These are phyloP conservation scores for Disparrhopalites patrizii DNA, from an alignment of 2,888 invertebrate species.

Conservation along the genomic window DNA sequence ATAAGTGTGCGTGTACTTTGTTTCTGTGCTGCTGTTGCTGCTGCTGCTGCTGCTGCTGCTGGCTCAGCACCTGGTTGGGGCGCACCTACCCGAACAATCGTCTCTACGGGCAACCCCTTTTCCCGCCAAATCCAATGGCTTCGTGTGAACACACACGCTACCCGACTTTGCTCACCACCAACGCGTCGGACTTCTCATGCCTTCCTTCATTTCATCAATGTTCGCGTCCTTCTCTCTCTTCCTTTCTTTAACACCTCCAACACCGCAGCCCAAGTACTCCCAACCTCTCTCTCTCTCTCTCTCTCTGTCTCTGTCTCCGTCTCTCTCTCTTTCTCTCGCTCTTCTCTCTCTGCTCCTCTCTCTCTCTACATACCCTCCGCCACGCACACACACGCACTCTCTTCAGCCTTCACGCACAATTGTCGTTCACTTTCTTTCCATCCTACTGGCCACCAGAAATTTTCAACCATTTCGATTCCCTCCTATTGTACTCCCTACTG, in stretches of 20 bases:
- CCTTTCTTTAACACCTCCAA: background rate
- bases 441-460: no score
- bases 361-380: no score
- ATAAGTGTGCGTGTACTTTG: no score
- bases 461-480: no score
- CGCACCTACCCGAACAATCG: conserved; percentile 34
- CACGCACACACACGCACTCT: background rate
- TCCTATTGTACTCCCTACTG: no score
- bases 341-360: background rate
- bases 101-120: conserved; percentile 33
- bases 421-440: no score
- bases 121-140: conserved; percentile 46
- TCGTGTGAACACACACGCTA: conserved; percentile 36
- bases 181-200: conserved; percentile 23
- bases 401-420: no score
- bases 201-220: background rate
- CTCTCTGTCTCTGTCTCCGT: background rate
- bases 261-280: no score
- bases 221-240: conserved; percentile 3
- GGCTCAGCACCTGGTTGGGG: conserved; percentile 22
- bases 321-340: background rate
- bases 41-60: background rate
- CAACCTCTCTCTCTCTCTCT: background rate
- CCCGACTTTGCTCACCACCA: conserved; percentile 43
- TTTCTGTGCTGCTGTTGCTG: background rate